Evolutionary conservation across 92 coral and sea anemone genomes (phyloP).

Genomic region (Porites evermanni): DNA sequence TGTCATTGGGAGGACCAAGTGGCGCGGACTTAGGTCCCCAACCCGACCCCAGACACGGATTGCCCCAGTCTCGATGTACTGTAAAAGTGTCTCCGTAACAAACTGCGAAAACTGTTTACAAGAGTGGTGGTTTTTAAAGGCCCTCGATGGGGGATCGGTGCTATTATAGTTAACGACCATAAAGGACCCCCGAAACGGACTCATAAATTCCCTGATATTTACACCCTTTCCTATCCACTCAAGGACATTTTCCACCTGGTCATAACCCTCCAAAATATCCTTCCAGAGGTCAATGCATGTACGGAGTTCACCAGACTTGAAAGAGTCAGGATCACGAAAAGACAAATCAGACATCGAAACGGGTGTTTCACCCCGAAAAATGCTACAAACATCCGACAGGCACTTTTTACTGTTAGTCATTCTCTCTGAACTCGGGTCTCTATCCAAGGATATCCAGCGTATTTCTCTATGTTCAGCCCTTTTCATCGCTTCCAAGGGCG

Average conservation of each 20-base stretch:
- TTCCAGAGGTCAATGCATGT: conserved; percentile 1
- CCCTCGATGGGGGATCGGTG: conserved; percentile 34
- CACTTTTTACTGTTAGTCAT: not conserved
- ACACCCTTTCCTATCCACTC: conserved; percentile 42
- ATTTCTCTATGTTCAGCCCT: not conserved
- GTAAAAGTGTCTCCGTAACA: conserved; percentile 35
- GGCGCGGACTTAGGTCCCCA: conserved; percentile 39
- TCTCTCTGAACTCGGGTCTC: conserved; percentile 19
- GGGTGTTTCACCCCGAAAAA: conserved; percentile 3
- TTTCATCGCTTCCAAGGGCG: conserved; percentile 6
- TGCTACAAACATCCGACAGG: not conserved
- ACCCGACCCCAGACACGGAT: conserved; percentile 44
- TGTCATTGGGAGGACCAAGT: conserved; percentile 45
- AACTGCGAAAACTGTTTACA: conserved; percentile 51
- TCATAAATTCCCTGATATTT: not conserved
- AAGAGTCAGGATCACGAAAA: conserved; percentile 1
- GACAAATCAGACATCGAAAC: not conserved
- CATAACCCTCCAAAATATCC: conserved; percentile 3
- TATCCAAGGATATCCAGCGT: conserved; percentile 7
- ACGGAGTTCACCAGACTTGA: not conserved
- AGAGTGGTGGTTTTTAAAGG: conserved; percentile 50
- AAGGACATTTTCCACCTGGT: conserved; percentile 6
- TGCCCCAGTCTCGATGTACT: conserved; percentile 41
- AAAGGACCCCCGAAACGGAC: conserved; percentile 48
- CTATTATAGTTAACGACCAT: conserved; percentile 37